These are phyloP conservation scores for Enteromius unitaeniatus DNA, from an alignment of 2,797 vertebrate genomes.

Conservation along the genomic window DNA sequence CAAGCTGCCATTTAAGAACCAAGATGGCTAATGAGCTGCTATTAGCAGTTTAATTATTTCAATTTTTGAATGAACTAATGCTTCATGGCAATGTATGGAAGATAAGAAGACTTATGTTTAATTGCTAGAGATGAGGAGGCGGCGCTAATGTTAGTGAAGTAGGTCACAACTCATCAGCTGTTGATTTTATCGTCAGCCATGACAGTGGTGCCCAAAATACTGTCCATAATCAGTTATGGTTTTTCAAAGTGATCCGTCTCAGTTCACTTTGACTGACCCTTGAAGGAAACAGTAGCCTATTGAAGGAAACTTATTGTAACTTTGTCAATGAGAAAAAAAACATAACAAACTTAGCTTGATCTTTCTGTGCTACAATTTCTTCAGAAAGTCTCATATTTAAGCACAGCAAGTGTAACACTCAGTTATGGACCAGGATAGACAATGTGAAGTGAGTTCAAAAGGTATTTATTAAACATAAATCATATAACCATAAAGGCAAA, in stretches of 20 bases:
- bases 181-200: conserved; percentile 40
- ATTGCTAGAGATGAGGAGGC: not conserved
- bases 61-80: not conserved
- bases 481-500: too few species aligned
- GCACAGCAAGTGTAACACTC: too few species aligned
- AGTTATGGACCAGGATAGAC: too few species aligned
- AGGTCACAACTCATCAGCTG: conserved; percentile 6
- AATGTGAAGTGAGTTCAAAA: too few species aligned
- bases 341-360: not conserved
- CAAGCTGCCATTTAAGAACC: not conserved
- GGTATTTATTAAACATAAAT: too few species aligned
- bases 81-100: conserved; percentile 6
- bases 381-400: not conserved
- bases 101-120: conserved; percentile 4
- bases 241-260: conserved; percentile 29
- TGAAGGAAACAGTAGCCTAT: conserved; percentile 7
- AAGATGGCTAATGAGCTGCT: not conserved
- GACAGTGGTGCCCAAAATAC: conserved; percentile 33
- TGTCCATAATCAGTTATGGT: not conserved
- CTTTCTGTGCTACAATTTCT: not conserved
- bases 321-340: conserved; percentile 1
- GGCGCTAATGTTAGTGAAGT: not conserved
- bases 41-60: not conserved
- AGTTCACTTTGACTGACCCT: conserved; percentile 30
- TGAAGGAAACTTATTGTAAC: conserved; percentile 10